Evolutionary conservation across 2,113 vertebrate species (phyloP).

Genomic region (Brachypteracias leptosomus): DNA sequence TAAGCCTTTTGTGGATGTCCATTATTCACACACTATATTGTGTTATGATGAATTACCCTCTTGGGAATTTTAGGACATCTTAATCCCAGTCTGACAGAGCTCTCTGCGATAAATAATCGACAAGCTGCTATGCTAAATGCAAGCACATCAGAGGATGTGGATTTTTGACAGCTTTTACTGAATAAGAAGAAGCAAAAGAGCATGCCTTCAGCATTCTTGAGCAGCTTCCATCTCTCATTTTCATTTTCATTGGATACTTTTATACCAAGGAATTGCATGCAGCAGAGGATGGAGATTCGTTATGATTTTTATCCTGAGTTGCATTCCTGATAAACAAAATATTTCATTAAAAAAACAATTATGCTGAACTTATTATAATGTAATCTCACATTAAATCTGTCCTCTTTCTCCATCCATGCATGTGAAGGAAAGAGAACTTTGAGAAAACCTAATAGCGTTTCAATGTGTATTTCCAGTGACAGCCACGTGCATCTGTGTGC

Average conservation of each 20-base stretch:
- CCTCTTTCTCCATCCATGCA: background rate
- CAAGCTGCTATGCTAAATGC: constrained; percentile 63
- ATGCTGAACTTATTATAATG: background rate
- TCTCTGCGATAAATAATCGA: constrained; percentile 70
- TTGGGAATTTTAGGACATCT: constrained; percentile 74
- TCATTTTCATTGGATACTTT: constrained; percentile 35
- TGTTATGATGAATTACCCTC: constrained; percentile 75
- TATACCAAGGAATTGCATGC: background rate
- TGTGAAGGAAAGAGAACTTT: background rate
- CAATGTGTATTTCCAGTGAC: background rate
- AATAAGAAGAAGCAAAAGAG: constrained; percentile 18
- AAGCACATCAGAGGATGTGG: constrained; percentile 54
- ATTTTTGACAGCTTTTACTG: constrained; percentile 70
- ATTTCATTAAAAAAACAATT: background rate
- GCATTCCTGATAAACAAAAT: constrained; percentile 2
- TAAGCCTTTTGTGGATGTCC: constrained; percentile 60
- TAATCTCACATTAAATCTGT: background rate
- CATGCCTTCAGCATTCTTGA: constrained; percentile 1
- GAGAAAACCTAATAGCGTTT: background rate
- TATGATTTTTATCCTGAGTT: constrained; percentile 12
- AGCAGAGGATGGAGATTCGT: background rate
- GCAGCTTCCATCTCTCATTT: constrained; percentile 16
- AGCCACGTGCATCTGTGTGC: background rate
- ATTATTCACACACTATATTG: constrained; percentile 67
- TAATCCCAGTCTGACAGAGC: constrained; percentile 76